Conservation (phyloP, 2,113 vertebrate species). For the Channa maculata region DNA sequence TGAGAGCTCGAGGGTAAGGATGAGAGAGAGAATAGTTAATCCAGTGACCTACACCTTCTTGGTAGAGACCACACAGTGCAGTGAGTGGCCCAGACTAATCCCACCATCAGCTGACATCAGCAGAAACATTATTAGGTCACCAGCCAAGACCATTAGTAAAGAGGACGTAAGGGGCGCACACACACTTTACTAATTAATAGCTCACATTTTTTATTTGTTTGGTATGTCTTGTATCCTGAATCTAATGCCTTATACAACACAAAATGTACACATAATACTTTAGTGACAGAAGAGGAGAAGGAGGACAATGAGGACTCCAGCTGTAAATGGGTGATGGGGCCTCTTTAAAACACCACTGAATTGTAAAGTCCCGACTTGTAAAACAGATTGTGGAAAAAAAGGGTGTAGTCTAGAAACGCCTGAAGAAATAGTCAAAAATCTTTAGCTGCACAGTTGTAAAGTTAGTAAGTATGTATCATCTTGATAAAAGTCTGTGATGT, state of each 20-base stretch:
- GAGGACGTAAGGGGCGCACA: neutral
- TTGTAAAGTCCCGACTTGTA: constrained; percentile 32
- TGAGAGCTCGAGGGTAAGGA: constrained; percentile 35
- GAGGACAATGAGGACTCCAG: constrained; percentile 8
- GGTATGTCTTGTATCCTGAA: too few species aligned
- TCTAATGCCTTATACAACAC: neutral
- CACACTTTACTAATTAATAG: too few species aligned
- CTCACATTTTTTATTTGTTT: too few species aligned
- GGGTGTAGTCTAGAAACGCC: constrained; percentile 28
- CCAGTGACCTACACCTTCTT: constrained; percentile 64
- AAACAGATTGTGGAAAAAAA: constrained; percentile 38
- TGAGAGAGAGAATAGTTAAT: constrained; percentile 61
- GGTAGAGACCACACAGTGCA: constrained; percentile 44
- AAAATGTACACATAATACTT: too few species aligned
- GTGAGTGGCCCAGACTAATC: constrained; percentile 75
- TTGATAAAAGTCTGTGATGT: constrained; percentile 17
- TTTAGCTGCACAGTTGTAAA: neutral
- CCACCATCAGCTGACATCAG: constrained; percentile 73
- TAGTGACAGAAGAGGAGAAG: neutral
- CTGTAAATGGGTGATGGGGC: constrained; percentile 14
- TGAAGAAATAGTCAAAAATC: constrained; percentile 15
- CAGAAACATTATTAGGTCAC: constrained; percentile 59
- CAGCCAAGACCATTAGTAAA: constrained; percentile 40
- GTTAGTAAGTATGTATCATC: constrained; percentile 3
- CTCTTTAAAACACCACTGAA: constrained; percentile 12